A percentile compares a stretch with the other conserved stretches of the same genome.
These are phyloP conservation scores for Galeopsomyia nigrocyanea DNA, from an alignment of 2,888 invertebrate species.

Conservation along the genomic window DNA sequence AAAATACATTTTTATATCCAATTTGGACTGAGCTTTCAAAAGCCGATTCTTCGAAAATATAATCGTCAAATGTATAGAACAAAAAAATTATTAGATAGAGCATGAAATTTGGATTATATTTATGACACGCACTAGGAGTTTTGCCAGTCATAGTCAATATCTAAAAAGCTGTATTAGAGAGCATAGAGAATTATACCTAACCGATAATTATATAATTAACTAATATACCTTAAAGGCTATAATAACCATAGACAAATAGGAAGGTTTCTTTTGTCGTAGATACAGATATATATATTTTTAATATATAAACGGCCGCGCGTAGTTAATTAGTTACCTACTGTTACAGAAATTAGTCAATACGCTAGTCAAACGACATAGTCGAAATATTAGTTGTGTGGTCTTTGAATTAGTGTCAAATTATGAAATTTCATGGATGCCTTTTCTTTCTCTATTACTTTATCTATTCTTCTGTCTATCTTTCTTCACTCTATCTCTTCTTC, in stretches of 20 bases:
- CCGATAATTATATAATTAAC: constrained; percentile 62
- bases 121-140: constrained; percentile 42
- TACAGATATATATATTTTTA: constrained; percentile 56
- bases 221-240: constrained; percentile 64
- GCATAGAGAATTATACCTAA: constrained; percentile 64
- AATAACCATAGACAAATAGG: constrained; percentile 65
- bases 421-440: constrained; percentile 69
- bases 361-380: constrained; percentile 66
- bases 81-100: background rate
- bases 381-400: constrained; percentile 68
- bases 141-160: constrained; percentile 64
- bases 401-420: constrained; percentile 68
- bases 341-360: constrained; percentile 62
- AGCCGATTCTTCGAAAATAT: constrained; percentile 1
- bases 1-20: background rate
- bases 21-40: background rate
- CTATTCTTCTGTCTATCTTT: constrained; percentile 46
- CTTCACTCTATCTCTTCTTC: constrained; percentile 37
- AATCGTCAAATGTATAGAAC: constrained; percentile 3
- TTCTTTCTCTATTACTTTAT: constrained; percentile 51
- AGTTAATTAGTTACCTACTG: constrained; percentile 61
- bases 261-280: constrained; percentile 67
- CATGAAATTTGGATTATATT: no score
- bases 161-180: constrained; percentile 66
- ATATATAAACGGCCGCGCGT: constrained; percentile 57